Base-by-base conservation (phyloP, 37 sponge, comb jelly and placozoan genomes). In the Ianthella basta region DNA sequence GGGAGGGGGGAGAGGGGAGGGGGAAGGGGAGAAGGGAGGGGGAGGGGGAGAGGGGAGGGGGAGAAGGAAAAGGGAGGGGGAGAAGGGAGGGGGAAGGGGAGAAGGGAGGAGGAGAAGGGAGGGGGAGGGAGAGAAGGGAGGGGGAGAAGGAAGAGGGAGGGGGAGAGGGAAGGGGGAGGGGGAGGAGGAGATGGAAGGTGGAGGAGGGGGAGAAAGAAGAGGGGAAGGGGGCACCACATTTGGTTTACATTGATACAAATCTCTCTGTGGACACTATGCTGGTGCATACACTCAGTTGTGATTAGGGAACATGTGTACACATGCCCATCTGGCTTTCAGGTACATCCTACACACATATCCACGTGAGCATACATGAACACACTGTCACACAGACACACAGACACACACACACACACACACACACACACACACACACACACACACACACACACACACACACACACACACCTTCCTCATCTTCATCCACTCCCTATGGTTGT, bases 401-500 rank as follows among this genome's bases (percentile, higher is more conserved):
- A 3, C 30, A 27, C 30, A 27, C 70, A 27, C 25, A n/a, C n/a
- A 4, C 33, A 19, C 37, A 10, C 63, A 4, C 37, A 10, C 63
- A 30, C 82, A 29, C 63, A 4, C 82, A 59, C 37, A 1, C 65
- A 18, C 34, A 21, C 53, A 36, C 33, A 41, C 36, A 30, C 41
- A 50, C 24, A 34, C 37, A 55, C 74, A 56, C 27, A 29, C 80
- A 50, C 25, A 29, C 50, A 59, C 10, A 1, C 13, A 41, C 15
- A 21, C 44, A 66, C 84, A 75, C 50, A 94, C 94, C 74, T 77
- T 82, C 80, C 96, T 87, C 72, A 95, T 88, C 33, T 79, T 86
- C 39, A 95, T 88, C 96, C 96, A 95, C 73, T 92, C 85, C 20
- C 85, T 61, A 79, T 95, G 96, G 73, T 88, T 90, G 84, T 95